These are phyloP conservation scores for Meriones psammophilus DNA, from an alignment of 2,797 vertebrate species.

Conservation along the genomic window DNA sequence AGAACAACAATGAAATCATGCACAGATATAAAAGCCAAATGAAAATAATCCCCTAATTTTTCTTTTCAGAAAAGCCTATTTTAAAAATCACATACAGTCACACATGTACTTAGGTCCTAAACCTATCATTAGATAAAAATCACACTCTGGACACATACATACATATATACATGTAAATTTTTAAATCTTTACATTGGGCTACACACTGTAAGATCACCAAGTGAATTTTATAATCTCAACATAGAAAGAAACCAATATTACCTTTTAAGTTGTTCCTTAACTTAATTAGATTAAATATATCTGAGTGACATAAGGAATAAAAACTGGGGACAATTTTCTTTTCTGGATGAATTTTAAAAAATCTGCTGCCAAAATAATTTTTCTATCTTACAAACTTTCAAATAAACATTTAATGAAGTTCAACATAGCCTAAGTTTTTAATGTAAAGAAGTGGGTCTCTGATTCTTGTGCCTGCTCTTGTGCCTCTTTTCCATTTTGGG, in stretches of 20 bases:
- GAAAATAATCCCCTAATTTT: conserved; percentile 1
- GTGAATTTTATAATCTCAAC: background rate
- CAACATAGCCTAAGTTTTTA: background rate
- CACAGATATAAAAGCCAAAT: conserved; percentile 5
- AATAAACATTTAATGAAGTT: background rate
- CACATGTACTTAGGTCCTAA: background rate
- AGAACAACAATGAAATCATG: conserved; percentile 18
- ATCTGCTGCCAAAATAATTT: background rate
- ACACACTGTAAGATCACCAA: background rate
- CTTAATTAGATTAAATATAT: background rate
- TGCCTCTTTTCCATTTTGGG: background rate
- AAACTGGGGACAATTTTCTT: background rate
- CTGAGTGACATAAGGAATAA: conserved; percentile 8
- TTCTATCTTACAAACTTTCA: background rate
- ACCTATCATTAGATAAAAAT: background rate
- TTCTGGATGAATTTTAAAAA: background rate
- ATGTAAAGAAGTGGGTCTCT: background rate
- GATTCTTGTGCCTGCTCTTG: too few relatives aligned
- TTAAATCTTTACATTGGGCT: background rate
- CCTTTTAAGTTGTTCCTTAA: background rate
- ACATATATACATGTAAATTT: too few relatives aligned
- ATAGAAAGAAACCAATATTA: background rate
- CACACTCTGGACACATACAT: background rate
- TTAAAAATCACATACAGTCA: background rate
- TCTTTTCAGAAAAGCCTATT: background rate